Conservation (phyloP, 2,797 vertebrate genomes). For the Cheirogaleus major region DNA sequence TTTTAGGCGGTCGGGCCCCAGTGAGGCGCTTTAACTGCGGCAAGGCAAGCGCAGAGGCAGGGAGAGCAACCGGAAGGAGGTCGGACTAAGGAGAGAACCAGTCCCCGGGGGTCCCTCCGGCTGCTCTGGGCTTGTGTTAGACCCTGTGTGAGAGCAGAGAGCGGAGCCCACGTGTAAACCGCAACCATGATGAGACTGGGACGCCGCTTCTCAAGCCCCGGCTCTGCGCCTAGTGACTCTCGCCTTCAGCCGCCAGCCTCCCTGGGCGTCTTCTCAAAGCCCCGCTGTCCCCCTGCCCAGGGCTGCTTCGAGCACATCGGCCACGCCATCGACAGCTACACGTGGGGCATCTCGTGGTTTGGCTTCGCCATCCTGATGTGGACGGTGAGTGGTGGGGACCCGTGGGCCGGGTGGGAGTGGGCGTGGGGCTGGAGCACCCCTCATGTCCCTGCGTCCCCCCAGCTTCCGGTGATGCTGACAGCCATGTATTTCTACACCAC, state of each 20-base stretch:
- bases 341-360: conserved; percentile 89
- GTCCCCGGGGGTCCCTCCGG: background rate
- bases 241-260: background rate
- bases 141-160: background rate
- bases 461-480: conserved; percentile 86
- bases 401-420: background rate
- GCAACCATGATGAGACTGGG: too few species aligned
- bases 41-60: background rate
- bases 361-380: conserved; percentile 90
- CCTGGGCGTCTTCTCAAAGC: background rate
- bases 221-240: background rate
- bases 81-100: background rate
- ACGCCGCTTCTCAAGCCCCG: background rate
- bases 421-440: background rate
- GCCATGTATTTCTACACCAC: conserved; percentile 85
- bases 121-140: background rate
- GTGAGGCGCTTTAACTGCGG: background rate
- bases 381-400: conserved; percentile 82
- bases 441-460: background rate
- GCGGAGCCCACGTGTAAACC: background rate
- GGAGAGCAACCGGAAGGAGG: background rate
- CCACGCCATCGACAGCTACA: conserved; percentile 85
- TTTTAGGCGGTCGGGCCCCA: background rate
- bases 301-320: conserved; percentile 88
- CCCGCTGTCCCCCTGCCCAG: conserved; percentile 61